phyloP scores from a whole-genome alignment of 2,113 vertebrate genomes.

The Brachyistius frenatus region DNA sequence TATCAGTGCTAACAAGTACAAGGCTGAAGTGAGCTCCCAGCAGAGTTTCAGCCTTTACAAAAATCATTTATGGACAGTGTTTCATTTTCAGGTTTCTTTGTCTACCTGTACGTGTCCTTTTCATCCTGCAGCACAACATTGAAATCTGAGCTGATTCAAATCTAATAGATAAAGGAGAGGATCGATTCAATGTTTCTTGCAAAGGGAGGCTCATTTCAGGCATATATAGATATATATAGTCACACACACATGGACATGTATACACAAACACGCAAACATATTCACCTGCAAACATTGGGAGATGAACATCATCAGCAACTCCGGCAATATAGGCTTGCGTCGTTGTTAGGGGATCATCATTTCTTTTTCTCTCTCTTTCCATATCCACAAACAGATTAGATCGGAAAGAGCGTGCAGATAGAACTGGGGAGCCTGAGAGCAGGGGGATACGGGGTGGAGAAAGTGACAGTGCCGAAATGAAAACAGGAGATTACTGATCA shows the following conservation, averaged over 20 bases:
- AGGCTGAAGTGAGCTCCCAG: conserved; percentile 43
- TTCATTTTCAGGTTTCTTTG: conserved; percentile 25
- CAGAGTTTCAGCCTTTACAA: conserved; percentile 33
- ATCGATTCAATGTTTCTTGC: conserved; percentile 22
- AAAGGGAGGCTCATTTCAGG: conserved; percentile 31
- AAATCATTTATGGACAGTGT: conserved; percentile 36
- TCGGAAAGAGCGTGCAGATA: conserved; percentile 49
- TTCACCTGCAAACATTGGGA: conserved; percentile 33
- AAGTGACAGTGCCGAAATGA: conserved; percentile 64
- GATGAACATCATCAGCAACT: conserved; percentile 55
- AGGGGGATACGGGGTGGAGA: conserved; percentile 25
- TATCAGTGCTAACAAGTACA: conserved; percentile 63
- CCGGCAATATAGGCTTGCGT: conserved; percentile 44
- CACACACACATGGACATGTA: neutral
- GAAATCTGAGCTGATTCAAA: conserved; percentile 40
- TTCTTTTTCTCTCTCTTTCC: conserved; percentile 48
- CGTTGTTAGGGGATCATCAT: conserved; percentile 62
- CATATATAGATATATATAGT: neutral
- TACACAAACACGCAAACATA: neutral
- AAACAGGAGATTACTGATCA: conserved; percentile 79
- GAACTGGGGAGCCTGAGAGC: conserved; percentile 53
- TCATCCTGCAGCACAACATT: conserved; percentile 14
- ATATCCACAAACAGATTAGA: conserved; percentile 67
- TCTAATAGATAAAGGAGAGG: conserved; percentile 43
- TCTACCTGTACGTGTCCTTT: conserved; percentile 15